Percentiles rank a stretch among this genome's conserved stretches.
Evolutionary conservation across 2,797 vertebrate species (phyloP).

Genomic region (Sebastes paucispinis): DNA sequence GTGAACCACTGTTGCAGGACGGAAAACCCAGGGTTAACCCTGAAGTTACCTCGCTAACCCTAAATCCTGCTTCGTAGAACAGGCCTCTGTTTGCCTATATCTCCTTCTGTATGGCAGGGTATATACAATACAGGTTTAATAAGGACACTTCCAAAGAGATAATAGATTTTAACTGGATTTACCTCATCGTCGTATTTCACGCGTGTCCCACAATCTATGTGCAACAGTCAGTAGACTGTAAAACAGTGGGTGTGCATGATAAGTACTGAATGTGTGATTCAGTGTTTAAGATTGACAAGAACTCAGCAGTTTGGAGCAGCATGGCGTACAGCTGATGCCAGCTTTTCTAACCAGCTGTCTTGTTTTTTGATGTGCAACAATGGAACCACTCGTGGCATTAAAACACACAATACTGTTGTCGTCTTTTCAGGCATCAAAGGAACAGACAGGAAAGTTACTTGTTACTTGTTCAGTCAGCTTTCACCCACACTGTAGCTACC

Average conservation of each 20-base stretch:
- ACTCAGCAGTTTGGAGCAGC: neutral
- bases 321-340: neutral
- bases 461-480: slow-evolving; percentile 10
- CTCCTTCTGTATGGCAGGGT: neutral
- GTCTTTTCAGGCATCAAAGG: slow-evolving; percentile 25
- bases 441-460: neutral
- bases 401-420: neutral
- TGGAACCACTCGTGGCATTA: neutral
- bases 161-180: neutral
- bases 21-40: no score
- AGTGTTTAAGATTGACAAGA: slow-evolving; percentile 7
- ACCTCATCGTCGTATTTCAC: neutral
- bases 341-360: slow-evolving; percentile 19
- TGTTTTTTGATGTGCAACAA: slow-evolving; percentile 12
- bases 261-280: neutral
- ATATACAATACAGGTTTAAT: neutral
- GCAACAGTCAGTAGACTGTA: neutral
- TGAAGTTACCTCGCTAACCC: no score
- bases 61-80: no score
- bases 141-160: neutral
- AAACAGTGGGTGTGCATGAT: neutral
- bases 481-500: slow-evolving; percentile 6
- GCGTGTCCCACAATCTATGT: neutral
- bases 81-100: neutral
- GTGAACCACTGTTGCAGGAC: no score